phyloP scores from a whole-genome alignment of 2,797 vertebrate genomes.

The Etheostoma perlongum region DNA sequence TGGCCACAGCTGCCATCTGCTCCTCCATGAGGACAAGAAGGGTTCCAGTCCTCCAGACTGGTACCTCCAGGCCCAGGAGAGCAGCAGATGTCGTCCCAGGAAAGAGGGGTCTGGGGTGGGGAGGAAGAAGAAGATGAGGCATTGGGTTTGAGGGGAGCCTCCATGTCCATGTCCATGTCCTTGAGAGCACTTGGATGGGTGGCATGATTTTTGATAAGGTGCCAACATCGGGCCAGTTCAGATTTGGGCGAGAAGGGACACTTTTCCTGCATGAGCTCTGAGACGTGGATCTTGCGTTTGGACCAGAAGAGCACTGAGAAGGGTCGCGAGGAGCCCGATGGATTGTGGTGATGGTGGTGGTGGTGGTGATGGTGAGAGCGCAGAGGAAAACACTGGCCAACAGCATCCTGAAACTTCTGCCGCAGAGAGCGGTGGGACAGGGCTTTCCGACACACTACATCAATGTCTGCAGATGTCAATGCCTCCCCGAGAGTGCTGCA shows the following conservation, averaged over 20 bases:
- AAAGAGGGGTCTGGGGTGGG: slow-evolving; percentile 78
- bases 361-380: slow-evolving; percentile 89
- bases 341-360: slow-evolving; percentile 78
- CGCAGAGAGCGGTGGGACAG: slow-evolving; percentile 91
- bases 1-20: slow-evolving; percentile 81
- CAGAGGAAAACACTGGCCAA: slow-evolving; percentile 95
- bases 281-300: slow-evolving; percentile 96
- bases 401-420: slow-evolving; percentile 95
- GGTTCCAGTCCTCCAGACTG: slow-evolving; percentile 86
- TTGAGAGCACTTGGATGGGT: slow-evolving; percentile 83
- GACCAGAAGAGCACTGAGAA: slow-evolving; percentile 89
- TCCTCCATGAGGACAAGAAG: slow-evolving; percentile 62
- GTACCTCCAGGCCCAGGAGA: slow-evolving; percentile 85
- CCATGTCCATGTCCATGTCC: slow-evolving; percentile 79
- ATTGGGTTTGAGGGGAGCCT: slow-evolving; percentile 78
- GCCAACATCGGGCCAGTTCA: slow-evolving; percentile 94
- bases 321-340: slow-evolving; percentile 67
- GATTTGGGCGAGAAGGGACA: slow-evolving; percentile 95
- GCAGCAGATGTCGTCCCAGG: slow-evolving; percentile 85
- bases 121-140: slow-evolving; percentile 64
- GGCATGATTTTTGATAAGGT: slow-evolving; percentile 92
- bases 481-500: slow-evolving; percentile 86
- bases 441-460: slow-evolving; percentile 89
- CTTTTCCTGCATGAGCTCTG: slow-evolving; percentile 95
- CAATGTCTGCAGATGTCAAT: slow-evolving; percentile 79